Evolutionary conservation across 2,113 vertebrate genomes (phyloP).

Genomic region (Mus pahari): DNA sequence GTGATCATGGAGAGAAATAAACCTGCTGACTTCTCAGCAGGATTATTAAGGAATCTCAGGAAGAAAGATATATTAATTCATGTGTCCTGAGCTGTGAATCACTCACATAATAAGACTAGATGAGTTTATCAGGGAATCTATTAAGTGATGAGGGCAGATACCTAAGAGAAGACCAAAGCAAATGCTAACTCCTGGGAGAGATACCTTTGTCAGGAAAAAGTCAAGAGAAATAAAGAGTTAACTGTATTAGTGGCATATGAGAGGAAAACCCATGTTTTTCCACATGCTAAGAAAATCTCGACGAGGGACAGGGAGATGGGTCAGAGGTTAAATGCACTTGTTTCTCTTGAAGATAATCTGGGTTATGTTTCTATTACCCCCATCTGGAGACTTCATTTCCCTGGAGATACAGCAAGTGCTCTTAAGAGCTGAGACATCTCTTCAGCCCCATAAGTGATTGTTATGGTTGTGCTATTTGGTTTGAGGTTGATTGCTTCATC

Average conservation of each 20-base stretch:
- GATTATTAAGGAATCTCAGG: too few relatives aligned
- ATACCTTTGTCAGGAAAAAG: not conserved
- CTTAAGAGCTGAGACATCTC: not conserved
- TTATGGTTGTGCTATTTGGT: not conserved
- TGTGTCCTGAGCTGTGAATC: not conserved
- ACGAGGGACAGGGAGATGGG: too few relatives aligned
- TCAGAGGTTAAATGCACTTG: not conserved
- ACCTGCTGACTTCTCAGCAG: too few relatives aligned
- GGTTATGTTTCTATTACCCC: too few relatives aligned
- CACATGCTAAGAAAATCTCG: not conserved
- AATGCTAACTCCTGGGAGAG: not conserved
- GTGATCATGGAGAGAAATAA: not conserved
- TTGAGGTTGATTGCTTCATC: not conserved
- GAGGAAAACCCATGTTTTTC: not conserved
- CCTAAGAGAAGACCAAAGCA: rapidly evolving
- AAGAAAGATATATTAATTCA: not conserved
- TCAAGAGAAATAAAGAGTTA: not conserved
- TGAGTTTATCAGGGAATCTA: not conserved
- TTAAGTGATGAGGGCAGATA: not conserved
- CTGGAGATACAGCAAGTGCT: not conserved
- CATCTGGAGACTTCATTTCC: not conserved
- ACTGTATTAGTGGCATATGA: not conserved
- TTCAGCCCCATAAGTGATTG: not conserved
- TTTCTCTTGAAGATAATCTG: not conserved
- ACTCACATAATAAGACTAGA: not conserved